Evolutionary conservation across 2,113 vertebrate genomes (phyloP).

Genomic region (Ictidomys tridecemlineatus): DNA sequence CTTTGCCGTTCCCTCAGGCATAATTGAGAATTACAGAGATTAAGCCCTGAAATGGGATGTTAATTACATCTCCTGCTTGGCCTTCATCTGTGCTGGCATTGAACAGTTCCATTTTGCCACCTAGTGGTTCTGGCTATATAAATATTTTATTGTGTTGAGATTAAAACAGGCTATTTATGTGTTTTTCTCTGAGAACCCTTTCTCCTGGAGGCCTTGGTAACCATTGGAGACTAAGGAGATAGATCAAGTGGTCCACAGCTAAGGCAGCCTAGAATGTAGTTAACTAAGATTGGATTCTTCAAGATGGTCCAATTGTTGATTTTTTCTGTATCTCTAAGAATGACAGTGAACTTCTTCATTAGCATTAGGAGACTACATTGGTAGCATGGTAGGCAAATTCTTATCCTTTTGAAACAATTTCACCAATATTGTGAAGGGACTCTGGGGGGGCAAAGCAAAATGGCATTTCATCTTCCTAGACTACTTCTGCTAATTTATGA

Average conservation of each 20-base stretch:
- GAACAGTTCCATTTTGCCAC: constrained; percentile 87
- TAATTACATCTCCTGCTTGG: constrained; percentile 51
- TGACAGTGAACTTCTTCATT: background rate
- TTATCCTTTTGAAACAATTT: constrained; percentile 55
- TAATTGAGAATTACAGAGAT: constrained; percentile 51
- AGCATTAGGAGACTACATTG: constrained; percentile 13
- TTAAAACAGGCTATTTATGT: constrained; percentile 55
- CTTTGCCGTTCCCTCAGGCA: constrained; percentile 49
- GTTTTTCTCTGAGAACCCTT: constrained; percentile 35
- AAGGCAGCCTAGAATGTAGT: background rate
- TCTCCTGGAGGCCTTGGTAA: constrained; percentile 25
- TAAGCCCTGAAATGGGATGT: constrained; percentile 61
- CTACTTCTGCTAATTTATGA: background rate
- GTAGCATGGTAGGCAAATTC: constrained; percentile 47
- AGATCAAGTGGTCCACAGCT: background rate
- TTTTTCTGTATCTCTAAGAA: constrained; percentile 17
- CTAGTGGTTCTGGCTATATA: constrained; percentile 84
- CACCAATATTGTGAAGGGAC: background rate
- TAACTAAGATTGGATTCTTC: constrained; percentile 16
- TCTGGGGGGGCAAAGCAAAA: constrained; percentile 3
- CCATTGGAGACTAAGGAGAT: background rate
- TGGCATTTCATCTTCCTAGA: constrained; percentile 35
- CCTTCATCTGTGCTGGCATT: constrained; percentile 25
- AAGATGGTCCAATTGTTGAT: background rate
- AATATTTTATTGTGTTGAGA: constrained; percentile 71